Base-by-base conservation (phyloP, 2,888 invertebrate genomes). In the Ditula angustiorana region DNA sequence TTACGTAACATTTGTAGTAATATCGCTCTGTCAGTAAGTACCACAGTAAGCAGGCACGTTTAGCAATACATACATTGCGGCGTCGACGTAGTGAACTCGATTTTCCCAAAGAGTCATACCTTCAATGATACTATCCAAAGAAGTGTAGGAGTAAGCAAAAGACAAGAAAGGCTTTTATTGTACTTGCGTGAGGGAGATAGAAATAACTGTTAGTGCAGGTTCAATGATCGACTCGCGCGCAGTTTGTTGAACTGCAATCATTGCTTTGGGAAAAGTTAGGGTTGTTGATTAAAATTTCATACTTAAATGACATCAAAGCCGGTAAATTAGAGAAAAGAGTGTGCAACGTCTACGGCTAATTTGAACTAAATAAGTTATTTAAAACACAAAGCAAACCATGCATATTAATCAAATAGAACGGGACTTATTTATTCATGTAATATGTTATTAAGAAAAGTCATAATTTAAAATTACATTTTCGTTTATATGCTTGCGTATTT, bases 211-310 rank as follows among this genome's bases (percentile, higher is more conserved):
- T 85, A 84, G 86, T 85, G 77, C 81, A 88, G 88, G 91, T 92
- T 92, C 92, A 92, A 92, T 84, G 92, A 83, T 89, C 92, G 88
- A 83, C 87, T 90, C 88, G 79, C 76, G 88, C 88, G 90, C 89
- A 90, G 92, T 90, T 92, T 91, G 90, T 92, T 92, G 92, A 92
- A 90, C 91, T 87, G 85, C 85, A 90, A 88, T 88, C 88, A 87
- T 85, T 86, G 87, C 92, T 89, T 89, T 85, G 87, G 88, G 87
- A 89, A 90, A 82, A 77, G 79, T 76, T 82, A 91, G 92, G 92
- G 91, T 67, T 89, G 84, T 60, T 73, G 67, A 11, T 44, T 44
- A 19, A 3, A 16, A 16, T 49, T 28, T 2, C 1, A n/a, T 11
- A 35, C 7, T 26, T 26, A 26, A n/a, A 10, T 35, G 26, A 26